Evolutionary conservation across 2,888 invertebrate genomes (phyloP).

Genomic region (Fragum whitleyi): DNA sequence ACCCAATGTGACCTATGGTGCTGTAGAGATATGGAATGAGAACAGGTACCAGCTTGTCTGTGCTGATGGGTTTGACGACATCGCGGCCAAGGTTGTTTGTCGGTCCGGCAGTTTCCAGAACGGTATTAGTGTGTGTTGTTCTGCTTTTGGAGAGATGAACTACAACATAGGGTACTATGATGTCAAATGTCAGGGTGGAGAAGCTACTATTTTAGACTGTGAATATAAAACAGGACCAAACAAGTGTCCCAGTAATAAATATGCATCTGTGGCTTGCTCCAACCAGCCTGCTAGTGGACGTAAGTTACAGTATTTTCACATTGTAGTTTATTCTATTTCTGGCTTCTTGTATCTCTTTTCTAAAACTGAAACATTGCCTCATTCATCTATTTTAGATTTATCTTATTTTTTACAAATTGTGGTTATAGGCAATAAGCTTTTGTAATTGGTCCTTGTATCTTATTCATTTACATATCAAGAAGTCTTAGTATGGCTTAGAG

Average conservation of each 20-base stretch:
- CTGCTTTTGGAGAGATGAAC: slow-evolving; percentile 69
- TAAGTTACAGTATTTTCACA: too few relatives aligned
- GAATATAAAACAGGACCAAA: slow-evolving; percentile 59
- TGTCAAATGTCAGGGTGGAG: slow-evolving; percentile 70
- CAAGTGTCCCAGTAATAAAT: slow-evolving; percentile 71
- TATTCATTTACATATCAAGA: too few relatives aligned
- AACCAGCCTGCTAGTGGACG: slow-evolving; percentile 71
- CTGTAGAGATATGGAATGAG: slow-evolving; percentile 70
- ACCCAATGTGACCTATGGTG: slow-evolving; percentile 73
- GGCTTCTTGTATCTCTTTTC: too few relatives aligned
- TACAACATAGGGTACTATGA: slow-evolving; percentile 67
- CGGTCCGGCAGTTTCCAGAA: slow-evolving; percentile 69
- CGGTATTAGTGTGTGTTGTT: slow-evolving; percentile 76
- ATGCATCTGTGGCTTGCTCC: slow-evolving; percentile 77
- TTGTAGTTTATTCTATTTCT: too few relatives aligned
- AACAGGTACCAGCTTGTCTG: slow-evolving; percentile 71
- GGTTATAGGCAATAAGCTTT: too few relatives aligned
- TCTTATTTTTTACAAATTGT: too few relatives aligned
- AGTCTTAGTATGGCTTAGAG: too few relatives aligned
- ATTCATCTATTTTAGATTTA: too few relatives aligned
- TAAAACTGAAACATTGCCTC: too few relatives aligned
- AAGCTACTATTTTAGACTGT: slow-evolving; percentile 68
- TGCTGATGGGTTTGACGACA: slow-evolving; percentile 74
- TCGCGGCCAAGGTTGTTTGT: slow-evolving; percentile 72
- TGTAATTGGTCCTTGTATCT: too few relatives aligned